Evolutionary conservation across 2,113 vertebrate species (phyloP).

Genomic region (Leucopsar rothschildi): DNA sequence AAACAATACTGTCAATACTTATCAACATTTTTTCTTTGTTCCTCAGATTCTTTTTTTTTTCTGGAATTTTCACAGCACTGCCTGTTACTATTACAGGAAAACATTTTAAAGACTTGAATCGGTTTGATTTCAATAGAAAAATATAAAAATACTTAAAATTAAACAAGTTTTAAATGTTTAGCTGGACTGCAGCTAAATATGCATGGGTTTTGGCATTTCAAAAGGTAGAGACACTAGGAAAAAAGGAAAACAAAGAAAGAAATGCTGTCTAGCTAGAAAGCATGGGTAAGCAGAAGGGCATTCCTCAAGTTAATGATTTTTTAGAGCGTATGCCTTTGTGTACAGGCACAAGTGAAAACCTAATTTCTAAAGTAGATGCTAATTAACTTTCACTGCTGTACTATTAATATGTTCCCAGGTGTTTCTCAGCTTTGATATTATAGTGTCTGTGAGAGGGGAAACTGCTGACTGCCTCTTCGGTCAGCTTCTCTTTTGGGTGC

Average conservation of each 20-base stretch:
- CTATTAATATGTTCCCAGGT: neutral
- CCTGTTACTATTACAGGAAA: neutral
- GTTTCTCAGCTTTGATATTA: neutral
- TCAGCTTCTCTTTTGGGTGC: neutral
- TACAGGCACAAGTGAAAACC: neutral
- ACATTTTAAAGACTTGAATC: neutral
- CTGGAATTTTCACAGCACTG: neutral
- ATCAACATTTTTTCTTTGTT: neutral
- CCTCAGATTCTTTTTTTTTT: neutral
- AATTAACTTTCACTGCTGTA: neutral
- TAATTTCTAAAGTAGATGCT: neutral
- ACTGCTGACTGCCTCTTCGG: neutral
- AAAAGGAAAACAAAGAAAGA: neutral
- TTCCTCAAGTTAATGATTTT: neutral
- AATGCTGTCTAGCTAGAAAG: neutral
- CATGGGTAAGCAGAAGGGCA: neutral
- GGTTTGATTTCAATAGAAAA: neutral
- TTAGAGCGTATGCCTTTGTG: neutral
- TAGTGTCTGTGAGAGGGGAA: neutral
- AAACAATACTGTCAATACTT: neutral
- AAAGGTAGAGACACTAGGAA: neutral
- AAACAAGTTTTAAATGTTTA: neutral
- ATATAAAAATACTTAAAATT: neutral
- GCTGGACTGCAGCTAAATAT: neutral
- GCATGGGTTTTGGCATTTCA: neutral